Evolutionary conservation across 2,888 invertebrate genomes (phyloP).

Genomic region (Netelia inedita): DNA sequence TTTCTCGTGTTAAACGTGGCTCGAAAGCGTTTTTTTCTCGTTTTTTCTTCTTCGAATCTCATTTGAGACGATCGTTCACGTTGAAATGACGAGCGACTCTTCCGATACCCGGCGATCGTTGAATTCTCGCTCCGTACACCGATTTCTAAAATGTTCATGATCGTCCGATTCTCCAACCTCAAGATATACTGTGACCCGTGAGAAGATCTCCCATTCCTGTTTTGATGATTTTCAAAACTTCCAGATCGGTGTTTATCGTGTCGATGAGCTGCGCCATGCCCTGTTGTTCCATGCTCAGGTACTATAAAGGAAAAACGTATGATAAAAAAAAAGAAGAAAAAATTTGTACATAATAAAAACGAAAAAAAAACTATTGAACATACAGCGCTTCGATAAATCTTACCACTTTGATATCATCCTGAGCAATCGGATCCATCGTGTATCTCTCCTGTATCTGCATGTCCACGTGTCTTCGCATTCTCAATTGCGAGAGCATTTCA

Average conservation of each 20-base stretch:
- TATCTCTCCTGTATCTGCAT: constrained; percentile 90
- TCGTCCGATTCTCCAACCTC: constrained; percentile 62
- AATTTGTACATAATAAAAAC: constrained; percentile 7
- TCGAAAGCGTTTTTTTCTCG: background rate
- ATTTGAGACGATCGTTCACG: background rate
- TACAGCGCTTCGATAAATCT: constrained; percentile 54
- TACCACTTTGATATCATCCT: constrained; percentile 88
- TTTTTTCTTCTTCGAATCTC: background rate
- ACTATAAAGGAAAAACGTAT: constrained; percentile 85
- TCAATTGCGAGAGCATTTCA: constrained; percentile 95
- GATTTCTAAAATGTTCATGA: constrained; percentile 9
- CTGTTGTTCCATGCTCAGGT: constrained; percentile 94
- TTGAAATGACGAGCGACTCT: constrained; percentile 1
- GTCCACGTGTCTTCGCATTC: constrained; percentile 88
- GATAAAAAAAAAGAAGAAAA: constrained; percentile 8
- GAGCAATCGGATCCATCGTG: constrained; percentile 89
- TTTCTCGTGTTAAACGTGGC: background rate
- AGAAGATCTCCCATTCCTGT: constrained; percentile 90
- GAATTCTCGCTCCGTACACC: background rate
- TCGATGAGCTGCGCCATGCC: constrained; percentile 95
- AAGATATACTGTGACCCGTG: constrained; percentile 78
- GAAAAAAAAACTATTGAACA: background rate
- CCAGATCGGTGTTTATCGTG: constrained; percentile 92
- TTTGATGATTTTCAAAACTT: constrained; percentile 92
- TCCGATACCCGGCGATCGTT: background rate